Evolutionary conservation across 2,797 vertebrate genomes (phyloP).

Genomic region (Chromis chromis): DNA sequence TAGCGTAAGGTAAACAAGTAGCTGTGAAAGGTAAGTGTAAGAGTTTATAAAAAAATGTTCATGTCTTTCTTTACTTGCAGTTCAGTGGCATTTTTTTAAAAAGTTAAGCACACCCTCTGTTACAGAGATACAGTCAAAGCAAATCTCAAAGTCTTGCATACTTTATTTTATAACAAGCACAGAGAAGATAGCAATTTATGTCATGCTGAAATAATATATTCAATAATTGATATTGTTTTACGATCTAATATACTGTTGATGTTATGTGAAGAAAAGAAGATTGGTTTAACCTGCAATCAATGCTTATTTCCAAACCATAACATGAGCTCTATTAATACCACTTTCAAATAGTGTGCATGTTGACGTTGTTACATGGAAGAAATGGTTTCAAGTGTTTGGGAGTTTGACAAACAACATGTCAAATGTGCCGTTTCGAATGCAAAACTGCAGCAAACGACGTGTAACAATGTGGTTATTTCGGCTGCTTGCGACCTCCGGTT

Average conservation of each 20-base stretch:
- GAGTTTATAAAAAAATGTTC: conserved; percentile 88
- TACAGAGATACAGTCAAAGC: conserved; percentile 90
- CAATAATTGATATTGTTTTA: conserved; percentile 52
- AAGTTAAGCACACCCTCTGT: conserved; percentile 71
- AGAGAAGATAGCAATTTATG: conserved; percentile 57
- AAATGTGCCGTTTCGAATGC: conserved; percentile 29
- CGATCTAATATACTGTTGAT: conserved; percentile 63
- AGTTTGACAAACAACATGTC: conserved; percentile 44
- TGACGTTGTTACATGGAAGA: conserved; percentile 38
- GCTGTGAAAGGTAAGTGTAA: conserved; percentile 90
- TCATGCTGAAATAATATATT: conserved; percentile 75
- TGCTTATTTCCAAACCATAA: conserved; percentile 60
- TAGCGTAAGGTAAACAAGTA: conserved; percentile 76
- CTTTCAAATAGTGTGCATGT: conserved; percentile 62
- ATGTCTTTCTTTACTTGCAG: conserved; percentile 86
- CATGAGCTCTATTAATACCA: conserved; percentile 52
- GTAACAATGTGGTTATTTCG: conserved; percentile 10
- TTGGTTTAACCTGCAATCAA: conserved; percentile 55
- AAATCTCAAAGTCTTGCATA: conserved; percentile 74
- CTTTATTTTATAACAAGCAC: conserved; percentile 55
- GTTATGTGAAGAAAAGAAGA: conserved; percentile 52
- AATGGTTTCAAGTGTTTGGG: conserved; percentile 29
- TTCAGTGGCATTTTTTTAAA: conserved; percentile 78
- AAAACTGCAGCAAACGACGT: conserved; percentile 10
- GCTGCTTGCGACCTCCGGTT: conserved; percentile 13